These are phyloP conservation scores for Chelonoidis abingdonii DNA, from an alignment of 2,113 vertebrate genomes.

Conservation along the genomic window DNA sequence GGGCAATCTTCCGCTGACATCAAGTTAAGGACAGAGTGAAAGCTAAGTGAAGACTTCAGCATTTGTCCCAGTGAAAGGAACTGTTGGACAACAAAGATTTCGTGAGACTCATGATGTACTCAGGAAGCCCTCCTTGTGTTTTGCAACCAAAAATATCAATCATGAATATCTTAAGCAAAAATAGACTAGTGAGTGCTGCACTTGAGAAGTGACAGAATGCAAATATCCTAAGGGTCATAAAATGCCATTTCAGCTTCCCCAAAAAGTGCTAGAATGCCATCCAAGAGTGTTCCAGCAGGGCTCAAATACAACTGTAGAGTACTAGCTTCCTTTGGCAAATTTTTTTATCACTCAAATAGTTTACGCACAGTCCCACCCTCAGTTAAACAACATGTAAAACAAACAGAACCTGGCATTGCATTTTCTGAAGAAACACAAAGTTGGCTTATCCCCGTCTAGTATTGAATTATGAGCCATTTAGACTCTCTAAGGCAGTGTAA, in stretches of 20 bases:
- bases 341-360: neutral
- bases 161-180: neutral
- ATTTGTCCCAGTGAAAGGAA: neutral
- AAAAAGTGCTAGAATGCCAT: neutral
- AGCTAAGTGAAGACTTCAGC: neutral
- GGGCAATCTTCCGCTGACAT: neutral
- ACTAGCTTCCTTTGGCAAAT: neutral
- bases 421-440: neutral
- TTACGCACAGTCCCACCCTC: neutral
- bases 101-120: neutral
- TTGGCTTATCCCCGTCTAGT: neutral
- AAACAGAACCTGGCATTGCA: neutral
- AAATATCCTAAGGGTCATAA: neutral
- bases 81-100: neutral
- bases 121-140: neutral
- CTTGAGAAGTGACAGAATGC: neutral
- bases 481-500: neutral
- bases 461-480: neutral
- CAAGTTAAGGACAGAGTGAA: neutral
- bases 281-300: neutral
- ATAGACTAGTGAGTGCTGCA: accelerated
- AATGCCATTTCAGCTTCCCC: neutral
- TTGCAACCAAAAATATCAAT: neutral
- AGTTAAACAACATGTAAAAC: slow-evolving; percentile 2
- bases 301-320: neutral